Evolutionary conservation across 2,113 vertebrate genomes (phyloP).

Genomic region (Tychaedon coryphoeus): DNA sequence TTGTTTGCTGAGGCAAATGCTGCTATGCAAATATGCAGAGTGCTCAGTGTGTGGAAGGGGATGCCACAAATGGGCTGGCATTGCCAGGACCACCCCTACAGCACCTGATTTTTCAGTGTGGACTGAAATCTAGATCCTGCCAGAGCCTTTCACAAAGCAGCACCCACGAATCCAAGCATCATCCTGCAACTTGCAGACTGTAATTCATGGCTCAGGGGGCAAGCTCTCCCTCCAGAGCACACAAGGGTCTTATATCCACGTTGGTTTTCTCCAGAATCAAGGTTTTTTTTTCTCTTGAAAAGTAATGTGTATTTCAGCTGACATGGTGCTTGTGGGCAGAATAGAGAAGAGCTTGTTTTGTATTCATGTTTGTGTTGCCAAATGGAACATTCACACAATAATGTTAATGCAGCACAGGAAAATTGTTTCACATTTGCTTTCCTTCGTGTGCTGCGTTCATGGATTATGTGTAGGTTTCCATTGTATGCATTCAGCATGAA

Average conservation of each 20-base stretch:
- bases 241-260: not conserved
- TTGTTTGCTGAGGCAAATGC: not conserved
- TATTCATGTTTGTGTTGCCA: not conserved
- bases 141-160: not conserved
- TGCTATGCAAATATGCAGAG: not conserved
- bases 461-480: not conserved
- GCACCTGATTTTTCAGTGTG: no score
- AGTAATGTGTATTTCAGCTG: not conserved
- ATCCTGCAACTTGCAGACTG: not conserved
- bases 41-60: not conserved
- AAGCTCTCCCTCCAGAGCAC: not conserved
- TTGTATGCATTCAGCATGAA: not conserved
- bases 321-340: not conserved
- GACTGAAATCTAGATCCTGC: not conserved
- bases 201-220: not conserved
- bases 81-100: not conserved
- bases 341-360: not conserved
- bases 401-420: not conserved
- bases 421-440: not conserved
- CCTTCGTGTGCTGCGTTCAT: not conserved
- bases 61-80: not conserved
- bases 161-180: fast-evolving
- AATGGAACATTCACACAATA: not conserved
- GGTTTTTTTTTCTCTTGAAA: not conserved
- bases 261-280: not conserved